Evolutionary conservation across 2,888 invertebrate species (phyloP).

Genomic region (Drosophila vallismaia): DNA sequence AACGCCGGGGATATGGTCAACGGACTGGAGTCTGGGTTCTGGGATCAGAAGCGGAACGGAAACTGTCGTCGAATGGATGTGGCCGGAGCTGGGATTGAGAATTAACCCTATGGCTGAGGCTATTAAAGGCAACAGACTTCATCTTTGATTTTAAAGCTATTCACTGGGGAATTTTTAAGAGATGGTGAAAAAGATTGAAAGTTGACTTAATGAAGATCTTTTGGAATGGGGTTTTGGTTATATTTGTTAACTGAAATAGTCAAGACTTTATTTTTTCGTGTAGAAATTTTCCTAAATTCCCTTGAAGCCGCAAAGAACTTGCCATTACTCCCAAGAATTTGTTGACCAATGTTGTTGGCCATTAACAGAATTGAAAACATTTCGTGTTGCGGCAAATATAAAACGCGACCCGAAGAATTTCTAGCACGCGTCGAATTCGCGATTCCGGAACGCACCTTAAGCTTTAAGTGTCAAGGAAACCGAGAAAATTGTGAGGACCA

Average conservation of each 20-base stretch:
- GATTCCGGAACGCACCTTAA: conserved; percentile 24
- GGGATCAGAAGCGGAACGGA: conserved; percentile 14
- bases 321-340: conserved; percentile 32
- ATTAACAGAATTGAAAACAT: conserved; percentile 29
- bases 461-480: conserved; percentile 31
- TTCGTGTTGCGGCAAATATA: conserved; percentile 36
- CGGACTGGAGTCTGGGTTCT: conserved; percentile 5
- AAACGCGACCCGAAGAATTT: conserved; percentile 42
- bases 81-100: conserved; percentile 4
- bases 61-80: conserved; percentile 35
- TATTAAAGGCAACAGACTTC: conserved; percentile 9
- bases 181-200: neutral
- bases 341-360: conserved; percentile 26
- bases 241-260: neutral
- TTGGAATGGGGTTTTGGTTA: no score
- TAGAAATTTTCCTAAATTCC: conserved; percentile 57
- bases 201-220: conserved; percentile 1
- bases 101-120: neutral
- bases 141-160: conserved; percentile 16
- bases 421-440: conserved; percentile 48
- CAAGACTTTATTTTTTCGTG: conserved; percentile 2
- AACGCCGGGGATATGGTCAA: conserved; percentile 34
- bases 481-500: conserved; percentile 15
- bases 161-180: neutral
- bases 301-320: conserved; percentile 48